Base-by-base conservation (phyloP, 2,113 vertebrate species). In the Pelvicachromis taeniatus region DNA sequence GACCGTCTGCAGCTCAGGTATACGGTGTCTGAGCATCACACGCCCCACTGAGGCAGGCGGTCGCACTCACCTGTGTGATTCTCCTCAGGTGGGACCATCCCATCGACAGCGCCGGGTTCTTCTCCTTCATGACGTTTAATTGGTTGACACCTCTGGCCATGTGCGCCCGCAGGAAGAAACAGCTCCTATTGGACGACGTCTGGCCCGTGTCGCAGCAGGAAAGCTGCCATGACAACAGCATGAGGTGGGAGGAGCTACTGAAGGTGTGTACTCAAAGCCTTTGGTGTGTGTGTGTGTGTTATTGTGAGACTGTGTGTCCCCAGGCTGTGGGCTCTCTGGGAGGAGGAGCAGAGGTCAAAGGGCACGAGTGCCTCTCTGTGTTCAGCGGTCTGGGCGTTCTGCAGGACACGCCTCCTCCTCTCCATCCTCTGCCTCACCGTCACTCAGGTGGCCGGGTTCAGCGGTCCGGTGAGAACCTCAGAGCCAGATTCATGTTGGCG, bases 51-150 rank as follows among this genome's bases (percentile, higher is more conserved):
- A 70, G 38, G 9, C 33, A 42, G 40, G 8, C n/a, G 29, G 65
- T 40, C 17, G 21, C 33, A 35, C 56, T 61, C 53, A 80, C 42
- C 29, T 87, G 23, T 56, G 65, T 26, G 35, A 55, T 16, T 7
- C 5, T 53, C 31, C 77, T 45, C 77, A 98, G 98, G 94, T 96
- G 97, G 87, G 90, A 95, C 91, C 97, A 99, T 89, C 97, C 97
- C 5, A 96, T 97, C 87, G 98, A 99, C 95, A 97, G 97, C 63
- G 97, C 98, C 70, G 97, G 98, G 42, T 96, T 99, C 54, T 97
- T 99, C 85, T 99, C 98, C 90, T 98, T 96, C 75, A 98, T 98
- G 98, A 98, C 97, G 3, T 98, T 98, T 86, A 97, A 97, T 55
- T 99, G 98, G 98, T 96, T 99, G 75, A 97, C 97, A 61, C 96